Percentiles rank a stretch among this genome's conserved stretches.
Evolutionary conservation across 2,888 invertebrate species (phyloP).

Genomic region (Dusona sp.): DNA sequence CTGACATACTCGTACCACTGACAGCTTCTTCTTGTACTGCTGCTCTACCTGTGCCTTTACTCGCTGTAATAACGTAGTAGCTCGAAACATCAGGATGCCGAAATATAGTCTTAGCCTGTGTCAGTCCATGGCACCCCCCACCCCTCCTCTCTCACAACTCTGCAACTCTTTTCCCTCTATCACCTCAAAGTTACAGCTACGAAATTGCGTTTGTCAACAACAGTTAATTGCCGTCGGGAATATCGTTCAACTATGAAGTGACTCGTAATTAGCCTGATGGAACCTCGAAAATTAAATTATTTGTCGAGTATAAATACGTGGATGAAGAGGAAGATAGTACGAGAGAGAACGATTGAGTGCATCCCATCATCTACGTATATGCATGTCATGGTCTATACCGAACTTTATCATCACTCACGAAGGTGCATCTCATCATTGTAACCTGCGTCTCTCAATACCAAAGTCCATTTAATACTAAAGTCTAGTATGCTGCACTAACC

Average conservation of each 20-base stretch:
- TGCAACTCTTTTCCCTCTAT: neutral
- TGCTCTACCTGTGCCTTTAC: conserved; percentile 9
- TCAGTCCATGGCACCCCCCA: neutral
- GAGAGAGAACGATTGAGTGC: conserved; percentile 39
- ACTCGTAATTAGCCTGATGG: conserved; percentile 81
- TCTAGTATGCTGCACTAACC: neutral
- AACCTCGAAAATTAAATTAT: conserved; percentile 79
- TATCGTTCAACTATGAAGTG: conserved; percentile 81
- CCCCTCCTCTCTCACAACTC: neutral
- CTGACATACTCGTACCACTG: neutral
- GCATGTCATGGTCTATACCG: neutral
- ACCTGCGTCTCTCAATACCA: neutral
- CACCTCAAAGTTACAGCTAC: conserved; percentile 79
- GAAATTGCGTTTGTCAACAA: conserved; percentile 84
- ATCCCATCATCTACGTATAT: neutral
- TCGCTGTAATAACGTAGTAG: neutral
- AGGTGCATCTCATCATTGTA: conserved; percentile 30
- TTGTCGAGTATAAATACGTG: conserved; percentile 69
- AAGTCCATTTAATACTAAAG: neutral
- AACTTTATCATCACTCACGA: conserved; percentile 39
- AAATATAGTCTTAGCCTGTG: conserved; percentile 27
- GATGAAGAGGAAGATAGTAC: conserved; percentile 30
- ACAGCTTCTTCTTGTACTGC: conserved; percentile 24
- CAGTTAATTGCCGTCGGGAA: conserved; percentile 82
- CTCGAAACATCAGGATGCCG: conserved; percentile 18